These are phyloP conservation scores for Synanceia verrucosa DNA, from an alignment of 2,797 vertebrate genomes.

Conservation along the genomic window DNA sequence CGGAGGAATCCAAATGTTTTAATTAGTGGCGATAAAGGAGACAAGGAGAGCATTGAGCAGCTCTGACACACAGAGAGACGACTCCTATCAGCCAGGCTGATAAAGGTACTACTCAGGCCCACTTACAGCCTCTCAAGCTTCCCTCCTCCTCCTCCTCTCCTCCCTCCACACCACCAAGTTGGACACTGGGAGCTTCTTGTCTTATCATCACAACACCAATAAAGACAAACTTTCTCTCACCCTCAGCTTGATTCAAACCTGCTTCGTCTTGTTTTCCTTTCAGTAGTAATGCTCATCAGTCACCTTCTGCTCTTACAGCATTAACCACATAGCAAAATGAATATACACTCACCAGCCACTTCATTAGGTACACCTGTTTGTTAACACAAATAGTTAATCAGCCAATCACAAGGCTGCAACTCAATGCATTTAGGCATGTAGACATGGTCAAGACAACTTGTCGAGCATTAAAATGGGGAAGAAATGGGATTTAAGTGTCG, in stretches of 20 bases:
- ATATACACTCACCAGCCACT: too few relatives aligned
- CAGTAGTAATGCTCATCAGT: neutral
- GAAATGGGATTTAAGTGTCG: too few relatives aligned
- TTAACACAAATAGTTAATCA: too few relatives aligned
- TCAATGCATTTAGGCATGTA: too few relatives aligned
- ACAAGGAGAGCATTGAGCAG: conserved; percentile 78
- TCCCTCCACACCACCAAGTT: conserved; percentile 29
- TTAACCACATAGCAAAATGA: neutral
- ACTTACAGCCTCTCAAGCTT: conserved; percentile 71
- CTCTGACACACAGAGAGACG: conserved; percentile 65
- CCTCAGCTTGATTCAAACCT: neutral
- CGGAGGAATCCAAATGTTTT: conserved; percentile 85
- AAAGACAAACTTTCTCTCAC: neutral
- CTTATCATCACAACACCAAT: neutral
- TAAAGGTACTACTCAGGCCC: conserved; percentile 80
- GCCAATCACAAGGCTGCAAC: too few relatives aligned
- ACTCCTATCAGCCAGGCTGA: conserved; percentile 74
- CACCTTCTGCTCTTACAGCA: neutral
- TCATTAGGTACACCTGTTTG: too few relatives aligned
- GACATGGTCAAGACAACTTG: too few relatives aligned
- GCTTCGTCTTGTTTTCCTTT: neutral
- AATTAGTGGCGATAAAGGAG: conserved; percentile 84
- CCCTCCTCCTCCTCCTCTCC: conserved; percentile 16
- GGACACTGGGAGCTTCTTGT: too few relatives aligned
- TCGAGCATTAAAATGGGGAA: too few relatives aligned